These are phyloP conservation scores for Holcopasites calliopsidis DNA, from an alignment of 1,140 invertebrate genomes.

Conservation along the genomic window DNA sequence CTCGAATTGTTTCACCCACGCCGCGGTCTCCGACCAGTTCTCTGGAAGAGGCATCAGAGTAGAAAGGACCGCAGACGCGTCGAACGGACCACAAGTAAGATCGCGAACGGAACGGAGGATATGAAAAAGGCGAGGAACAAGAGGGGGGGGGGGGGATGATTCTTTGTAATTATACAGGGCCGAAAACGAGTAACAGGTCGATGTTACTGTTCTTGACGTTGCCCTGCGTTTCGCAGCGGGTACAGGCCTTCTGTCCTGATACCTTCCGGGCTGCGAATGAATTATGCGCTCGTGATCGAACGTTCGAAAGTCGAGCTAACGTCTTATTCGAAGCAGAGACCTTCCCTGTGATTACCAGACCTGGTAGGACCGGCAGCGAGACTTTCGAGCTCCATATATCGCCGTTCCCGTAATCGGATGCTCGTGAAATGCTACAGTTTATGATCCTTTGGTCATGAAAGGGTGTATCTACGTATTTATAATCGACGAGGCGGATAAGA, in stretches of 20 bases:
- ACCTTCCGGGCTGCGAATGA: slow-evolving; percentile 49
- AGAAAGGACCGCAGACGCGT: background rate
- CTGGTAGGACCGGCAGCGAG: slow-evolving; percentile 22
- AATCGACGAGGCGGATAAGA: background rate
- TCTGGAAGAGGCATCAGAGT: background rate
- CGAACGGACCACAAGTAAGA: background rate
- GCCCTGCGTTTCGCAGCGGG: slow-evolving; percentile 2
- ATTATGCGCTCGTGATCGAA: slow-evolving; percentile 50
- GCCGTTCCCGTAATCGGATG: slow-evolving; percentile 24
- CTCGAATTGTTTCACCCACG: slow-evolving; percentile 53
- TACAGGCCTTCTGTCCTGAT: slow-evolving; percentile 33
- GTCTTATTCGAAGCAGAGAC: slow-evolving; percentile 38
- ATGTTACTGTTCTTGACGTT: background rate
- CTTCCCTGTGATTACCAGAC: slow-evolving; percentile 42
- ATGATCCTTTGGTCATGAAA: background rate
- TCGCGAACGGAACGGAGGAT: background rate
- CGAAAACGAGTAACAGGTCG: slow-evolving; percentile 16
- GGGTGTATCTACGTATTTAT: background rate
- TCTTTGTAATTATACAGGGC: slow-evolving; percentile 47
- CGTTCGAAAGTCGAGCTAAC: slow-evolving; percentile 49
- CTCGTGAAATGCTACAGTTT: slow-evolving; percentile 34
- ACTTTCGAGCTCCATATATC: slow-evolving; percentile 27
- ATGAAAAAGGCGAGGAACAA: slow-evolving; percentile 5
- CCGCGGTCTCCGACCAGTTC: background rate
- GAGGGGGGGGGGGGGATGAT: slow-evolving; percentile 12